phyloP scores from a whole-genome alignment of 2,888 invertebrate genomes.

The Synergus laeviventris region DNA sequence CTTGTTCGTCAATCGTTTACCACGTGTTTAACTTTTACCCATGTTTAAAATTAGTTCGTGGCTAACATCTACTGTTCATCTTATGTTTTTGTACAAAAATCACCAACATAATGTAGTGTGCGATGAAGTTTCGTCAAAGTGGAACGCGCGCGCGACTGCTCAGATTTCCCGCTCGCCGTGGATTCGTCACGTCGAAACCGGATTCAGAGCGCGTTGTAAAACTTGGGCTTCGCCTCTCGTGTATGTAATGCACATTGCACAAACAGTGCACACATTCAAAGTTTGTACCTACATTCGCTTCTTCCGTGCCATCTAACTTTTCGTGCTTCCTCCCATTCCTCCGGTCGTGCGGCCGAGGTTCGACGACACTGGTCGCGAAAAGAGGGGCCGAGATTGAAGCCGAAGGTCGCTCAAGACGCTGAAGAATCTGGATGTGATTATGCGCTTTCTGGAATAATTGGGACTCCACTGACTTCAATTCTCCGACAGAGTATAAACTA shows the following conservation, averaged over 20 bases:
- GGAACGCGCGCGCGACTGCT: conserved; percentile 31
- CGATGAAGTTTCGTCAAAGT: conserved; percentile 32
- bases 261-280: conserved; percentile 6
- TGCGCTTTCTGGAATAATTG: conserved; percentile 27
- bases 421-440: conserved; percentile 51
- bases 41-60: conserved; percentile 53
- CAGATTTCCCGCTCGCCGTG: conserved; percentile 41
- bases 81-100: conserved; percentile 49
- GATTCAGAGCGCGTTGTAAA: conserved; percentile 56
- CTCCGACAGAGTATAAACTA: not conserved
- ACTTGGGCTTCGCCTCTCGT: conserved; percentile 55
- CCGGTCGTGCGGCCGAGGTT: conserved; percentile 47
- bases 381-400: conserved; percentile 54
- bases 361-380: conserved; percentile 52
- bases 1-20: conserved; percentile 53
- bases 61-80: conserved; percentile 45
- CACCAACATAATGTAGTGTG: not conserved
- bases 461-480: conserved; percentile 17
- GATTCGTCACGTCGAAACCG: conserved; percentile 53
- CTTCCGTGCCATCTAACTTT: conserved; percentile 54
- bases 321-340: conserved; percentile 57
- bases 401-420: conserved; percentile 54
- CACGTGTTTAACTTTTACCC: conserved; percentile 54
- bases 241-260: conserved; percentile 39
- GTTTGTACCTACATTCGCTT: conserved; percentile 25